Evolutionary conservation across 2,888 invertebrate genomes (phyloP).

Genomic region (Tetragnatha montana): DNA sequence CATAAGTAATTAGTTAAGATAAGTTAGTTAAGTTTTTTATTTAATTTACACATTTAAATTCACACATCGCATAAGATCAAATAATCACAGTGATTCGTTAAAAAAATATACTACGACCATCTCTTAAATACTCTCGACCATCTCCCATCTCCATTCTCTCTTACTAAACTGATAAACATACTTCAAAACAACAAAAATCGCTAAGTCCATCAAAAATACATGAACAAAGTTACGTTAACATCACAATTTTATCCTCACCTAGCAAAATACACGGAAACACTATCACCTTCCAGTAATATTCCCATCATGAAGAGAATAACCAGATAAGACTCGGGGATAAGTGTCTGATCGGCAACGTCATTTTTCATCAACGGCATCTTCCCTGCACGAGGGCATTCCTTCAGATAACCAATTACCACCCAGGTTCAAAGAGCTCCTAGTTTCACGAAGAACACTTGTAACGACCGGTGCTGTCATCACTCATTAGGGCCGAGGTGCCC

Average conservation of each 20-base stretch:
- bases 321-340: constrained; percentile 23
- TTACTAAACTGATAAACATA: not conserved
- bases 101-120: too few relatives aligned
- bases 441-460: constrained; percentile 17
- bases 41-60: too few relatives aligned
- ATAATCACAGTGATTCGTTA: too few relatives aligned
- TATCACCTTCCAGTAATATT: not conserved
- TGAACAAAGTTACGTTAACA: not conserved
- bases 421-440: not conserved
- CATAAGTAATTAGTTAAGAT: too few relatives aligned
- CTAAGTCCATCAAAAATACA: not conserved
- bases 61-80: too few relatives aligned
- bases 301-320: constrained; percentile 17
- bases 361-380: constrained; percentile 33
- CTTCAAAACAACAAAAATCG: not conserved
- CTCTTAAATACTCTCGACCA: not conserved
- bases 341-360: constrained; percentile 35
- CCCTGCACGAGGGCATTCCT: not conserved
- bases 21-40: too few relatives aligned
- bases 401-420: constrained; percentile 34
- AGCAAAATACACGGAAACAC: not conserved
- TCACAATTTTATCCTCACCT: not conserved
- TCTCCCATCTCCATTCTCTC: too few relatives aligned
- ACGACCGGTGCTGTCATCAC: constrained; percentile 15
- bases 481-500: not conserved